Base-by-base conservation (phyloP, 2,113 vertebrate species). In the Climacteris rufus region DNA sequence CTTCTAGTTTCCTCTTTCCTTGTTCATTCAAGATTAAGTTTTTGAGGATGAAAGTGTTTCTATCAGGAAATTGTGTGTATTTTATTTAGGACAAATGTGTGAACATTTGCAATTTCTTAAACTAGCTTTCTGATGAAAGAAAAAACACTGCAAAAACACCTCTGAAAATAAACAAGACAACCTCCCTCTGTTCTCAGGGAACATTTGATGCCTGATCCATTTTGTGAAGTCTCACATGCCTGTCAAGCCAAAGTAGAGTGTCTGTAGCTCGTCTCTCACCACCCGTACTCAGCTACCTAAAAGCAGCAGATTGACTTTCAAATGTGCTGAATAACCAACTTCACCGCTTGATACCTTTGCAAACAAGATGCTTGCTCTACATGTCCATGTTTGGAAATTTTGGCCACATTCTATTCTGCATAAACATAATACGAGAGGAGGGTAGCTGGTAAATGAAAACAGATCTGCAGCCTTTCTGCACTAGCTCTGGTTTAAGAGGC, bases 101-200 rank as follows among this genome's bases (percentile, higher is more conserved):
- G 92, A 97, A 93, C 92, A 87, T 90, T 93, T 93, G 76, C 69
- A 53, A 96, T 89, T 90, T 90, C 56, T 84, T 90, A 75, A 90
- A 92, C 79, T 64, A 66, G 90, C 83, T 94, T 92, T 87, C 57
- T 94, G 92, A 94, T 95, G 89, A 94, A 94, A 93, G 94, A 81
- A 75, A 89, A 96, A 92, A 50, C 8, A 10, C 69, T 87, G 89
- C 59, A 95, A 70, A 94, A 92, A 84, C 95, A 94, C 93, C 93
- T 95, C 94, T 87, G 91, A 96, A 92, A 95, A 93, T 90, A 96
- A 96, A 89, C 77, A 92, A 95, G 94, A 94, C 93, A 96, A 94
- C 80, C 83, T 93, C 94, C 83, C 95, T 96, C 96, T 93, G 94
- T 93, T 97, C 72, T 77, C 76, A 33, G 88, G 71, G 88, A 97